These are phyloP conservation scores for Marronus borbonicus DNA, from an alignment of 2,888 invertebrate genomes.

Conservation along the genomic window DNA sequence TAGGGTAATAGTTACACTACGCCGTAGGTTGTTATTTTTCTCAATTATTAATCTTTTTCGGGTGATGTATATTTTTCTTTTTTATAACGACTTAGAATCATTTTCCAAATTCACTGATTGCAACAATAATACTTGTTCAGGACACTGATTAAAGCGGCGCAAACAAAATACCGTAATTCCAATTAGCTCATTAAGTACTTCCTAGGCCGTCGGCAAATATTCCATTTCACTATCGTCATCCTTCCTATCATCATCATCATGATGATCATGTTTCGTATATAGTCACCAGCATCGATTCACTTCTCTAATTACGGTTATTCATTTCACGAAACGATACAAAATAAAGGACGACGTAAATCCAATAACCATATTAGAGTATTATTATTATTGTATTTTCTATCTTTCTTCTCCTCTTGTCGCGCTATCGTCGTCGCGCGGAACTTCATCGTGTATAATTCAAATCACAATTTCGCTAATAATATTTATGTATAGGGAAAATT, in stretches of 20 bases:
- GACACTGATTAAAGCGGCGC: neutral
- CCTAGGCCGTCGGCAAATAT: slow-evolving; percentile 8
- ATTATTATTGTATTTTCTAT: slow-evolving; percentile 23
- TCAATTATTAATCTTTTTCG: no score
- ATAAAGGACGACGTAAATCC: slow-evolving; percentile 31
- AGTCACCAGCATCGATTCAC: slow-evolving; percentile 22
- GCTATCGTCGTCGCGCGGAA: neutral
- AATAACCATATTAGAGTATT: slow-evolving; percentile 33
- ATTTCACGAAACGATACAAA: slow-evolving; percentile 27
- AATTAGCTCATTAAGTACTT: slow-evolving; percentile 27
- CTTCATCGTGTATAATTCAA: slow-evolving; percentile 32
- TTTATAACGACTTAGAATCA: no score
- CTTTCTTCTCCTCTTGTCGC: neutral
- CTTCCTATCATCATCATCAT: neutral
- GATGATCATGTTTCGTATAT: slow-evolving; percentile 3
- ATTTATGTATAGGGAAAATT: slow-evolving; percentile 36
- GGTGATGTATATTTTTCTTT: no score
- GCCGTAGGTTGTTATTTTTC: no score
- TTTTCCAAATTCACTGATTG: slow-evolving; percentile 8
- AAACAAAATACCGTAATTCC: slow-evolving; percentile 13
- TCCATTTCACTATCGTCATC: neutral
- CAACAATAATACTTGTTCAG: neutral
- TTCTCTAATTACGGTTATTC: slow-evolving; percentile 33
- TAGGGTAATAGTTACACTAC: no score
- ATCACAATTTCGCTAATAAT: slow-evolving; percentile 40